Conservation (phyloP, 53 echinoderm and acorn worm genomes). For the Luidia sarsii region DNA sequence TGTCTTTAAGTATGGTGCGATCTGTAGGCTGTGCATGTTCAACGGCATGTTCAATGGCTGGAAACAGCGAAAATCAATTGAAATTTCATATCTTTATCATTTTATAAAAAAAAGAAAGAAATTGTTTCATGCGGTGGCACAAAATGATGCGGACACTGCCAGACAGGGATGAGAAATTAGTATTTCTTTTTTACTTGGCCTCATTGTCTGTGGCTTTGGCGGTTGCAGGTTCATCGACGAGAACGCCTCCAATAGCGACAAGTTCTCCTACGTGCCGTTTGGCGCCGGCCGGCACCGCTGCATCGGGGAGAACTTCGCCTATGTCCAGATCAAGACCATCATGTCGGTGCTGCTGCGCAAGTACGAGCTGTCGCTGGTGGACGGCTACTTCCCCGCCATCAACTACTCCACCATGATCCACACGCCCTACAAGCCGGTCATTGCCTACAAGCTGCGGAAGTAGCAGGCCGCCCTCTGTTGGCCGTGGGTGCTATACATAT, state of each 20-base stretch:
- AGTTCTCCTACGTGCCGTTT: constrained; percentile 88
- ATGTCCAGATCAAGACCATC: constrained; percentile 89
- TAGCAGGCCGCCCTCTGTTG: constrained; percentile 8
- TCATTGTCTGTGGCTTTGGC: not conserved
- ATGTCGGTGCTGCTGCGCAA: constrained; percentile 78
- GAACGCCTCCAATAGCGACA: constrained; percentile 79
- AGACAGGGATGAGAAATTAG: no score
- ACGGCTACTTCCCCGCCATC: constrained; percentile 74
- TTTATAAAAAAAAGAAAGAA: no score
- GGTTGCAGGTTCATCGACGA: constrained; percentile 73
- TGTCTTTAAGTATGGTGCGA: no score
- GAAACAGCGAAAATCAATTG: no score
- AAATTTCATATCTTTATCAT: no score
- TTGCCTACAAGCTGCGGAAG: constrained; percentile 63
- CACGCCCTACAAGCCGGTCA: constrained; percentile 77
- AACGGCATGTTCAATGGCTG: no score
- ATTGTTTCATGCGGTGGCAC: no score
- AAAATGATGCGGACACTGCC: no score
- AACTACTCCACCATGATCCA: constrained; percentile 89
- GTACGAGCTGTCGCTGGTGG: constrained; percentile 74
- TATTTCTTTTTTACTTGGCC: no score
- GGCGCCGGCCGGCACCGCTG: constrained; percentile 88
- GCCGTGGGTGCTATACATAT: not conserved
- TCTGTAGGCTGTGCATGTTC: no score
- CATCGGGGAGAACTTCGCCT: constrained; percentile 90